These are phyloP conservation scores for Hypocryptadius cinnamomeus DNA, from an alignment of 2,113 vertebrate genomes.

Conservation along the genomic window DNA sequence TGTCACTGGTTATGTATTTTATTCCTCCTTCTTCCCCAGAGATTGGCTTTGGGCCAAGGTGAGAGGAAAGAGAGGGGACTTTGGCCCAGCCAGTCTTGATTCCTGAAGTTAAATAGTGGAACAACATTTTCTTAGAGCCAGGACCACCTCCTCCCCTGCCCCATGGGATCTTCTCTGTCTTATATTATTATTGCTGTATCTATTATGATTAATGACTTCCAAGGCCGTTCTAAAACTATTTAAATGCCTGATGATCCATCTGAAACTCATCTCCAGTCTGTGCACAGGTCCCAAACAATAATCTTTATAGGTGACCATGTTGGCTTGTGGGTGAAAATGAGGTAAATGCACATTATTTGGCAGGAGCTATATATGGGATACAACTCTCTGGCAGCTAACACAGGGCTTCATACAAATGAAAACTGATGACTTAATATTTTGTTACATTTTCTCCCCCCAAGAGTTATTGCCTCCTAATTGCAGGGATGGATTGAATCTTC, in stretches of 20 bases:
- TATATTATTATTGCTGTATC: not conserved
- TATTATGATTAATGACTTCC: not conserved
- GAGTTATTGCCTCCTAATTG: not conserved
- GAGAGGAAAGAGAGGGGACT: not conserved
- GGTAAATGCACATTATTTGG: not conserved
- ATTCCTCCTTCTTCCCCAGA: not conserved
- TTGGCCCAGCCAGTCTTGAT: not conserved
- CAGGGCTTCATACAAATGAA: not conserved
- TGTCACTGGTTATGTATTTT: not conserved
- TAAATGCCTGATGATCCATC: not conserved
- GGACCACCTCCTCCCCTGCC: not conserved
- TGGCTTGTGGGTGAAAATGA: not conserved
- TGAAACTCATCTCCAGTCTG: constrained; percentile 20
- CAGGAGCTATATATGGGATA: not conserved
- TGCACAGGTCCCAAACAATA: not conserved
- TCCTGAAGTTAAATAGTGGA: not conserved
- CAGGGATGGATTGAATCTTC: not conserved
- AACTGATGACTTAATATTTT: constrained; percentile 23
- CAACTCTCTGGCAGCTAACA: not conserved
- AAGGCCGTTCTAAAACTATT: not conserved
- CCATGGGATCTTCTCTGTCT: not conserved
- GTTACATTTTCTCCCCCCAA: not conserved
- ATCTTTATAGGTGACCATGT: not conserved
- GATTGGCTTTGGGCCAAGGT: not conserved
- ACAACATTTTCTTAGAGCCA: not conserved